phyloP scores from a whole-genome alignment of 2,113 vertebrate genomes.

The Python bivittatus region DNA sequence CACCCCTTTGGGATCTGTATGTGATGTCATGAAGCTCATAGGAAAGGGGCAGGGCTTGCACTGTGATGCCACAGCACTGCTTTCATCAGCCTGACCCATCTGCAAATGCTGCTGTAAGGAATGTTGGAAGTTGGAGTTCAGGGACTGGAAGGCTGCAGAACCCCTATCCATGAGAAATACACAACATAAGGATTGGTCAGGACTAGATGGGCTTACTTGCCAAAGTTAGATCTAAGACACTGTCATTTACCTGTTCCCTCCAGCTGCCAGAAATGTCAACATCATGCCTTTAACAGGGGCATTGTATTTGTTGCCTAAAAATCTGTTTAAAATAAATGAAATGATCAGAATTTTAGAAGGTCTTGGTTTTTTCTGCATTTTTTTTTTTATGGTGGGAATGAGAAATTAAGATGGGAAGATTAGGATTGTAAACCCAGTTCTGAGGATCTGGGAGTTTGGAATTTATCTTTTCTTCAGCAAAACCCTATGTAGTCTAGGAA shows the following conservation, averaged over 20 bases:
- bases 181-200: neutral
- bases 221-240: neutral
- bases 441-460: too few species aligned
- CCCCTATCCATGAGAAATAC: neutral
- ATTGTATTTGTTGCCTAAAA: neutral
- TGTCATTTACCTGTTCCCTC: neutral
- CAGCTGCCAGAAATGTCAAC: neutral
- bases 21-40: neutral
- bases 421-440: too few species aligned
- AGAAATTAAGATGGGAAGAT: neutral
- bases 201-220: too few species aligned
- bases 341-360: neutral
- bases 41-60: neutral
- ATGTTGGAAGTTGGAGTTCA: neutral
- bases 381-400: neutral
- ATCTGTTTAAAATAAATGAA: conserved; percentile 1
- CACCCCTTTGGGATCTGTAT: neutral
- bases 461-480: too few species aligned
- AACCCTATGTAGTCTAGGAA: too few species aligned
- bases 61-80: neutral
- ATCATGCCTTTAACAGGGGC: neutral
- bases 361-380: neutral
- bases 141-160: neutral
- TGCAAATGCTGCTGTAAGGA: neutral
- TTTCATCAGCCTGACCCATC: neutral